Evolutionary conservation across 2,113 vertebrate species (phyloP).

Genomic region (Telmatochromis sp.): DNA sequence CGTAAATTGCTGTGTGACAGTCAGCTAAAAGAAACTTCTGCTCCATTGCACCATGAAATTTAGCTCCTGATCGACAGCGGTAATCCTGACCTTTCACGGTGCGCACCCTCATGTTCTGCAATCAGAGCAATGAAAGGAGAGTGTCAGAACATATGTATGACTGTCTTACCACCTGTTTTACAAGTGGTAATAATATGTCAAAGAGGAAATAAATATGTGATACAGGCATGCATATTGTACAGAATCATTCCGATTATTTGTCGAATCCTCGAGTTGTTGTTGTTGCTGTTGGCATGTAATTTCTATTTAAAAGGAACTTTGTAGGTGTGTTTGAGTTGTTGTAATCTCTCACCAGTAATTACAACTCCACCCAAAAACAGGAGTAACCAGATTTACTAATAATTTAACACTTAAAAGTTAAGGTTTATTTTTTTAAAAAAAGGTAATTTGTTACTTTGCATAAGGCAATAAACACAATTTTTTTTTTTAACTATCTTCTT

Average conservation of each 20-base stretch:
- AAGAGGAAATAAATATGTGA: neutral
- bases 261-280: neutral
- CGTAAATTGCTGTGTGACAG: conserved; percentile 88
- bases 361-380: conserved; percentile 18
- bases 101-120: conserved; percentile 90
- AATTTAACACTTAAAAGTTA: neutral
- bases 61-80: conserved; percentile 87
- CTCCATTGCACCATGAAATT: conserved; percentile 89
- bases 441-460: neutral
- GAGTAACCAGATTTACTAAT: neutral
- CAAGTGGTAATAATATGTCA: neutral
- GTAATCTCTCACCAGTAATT: neutral
- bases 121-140: conserved; percentile 26
- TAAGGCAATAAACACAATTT: neutral
- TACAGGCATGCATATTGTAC: neutral
- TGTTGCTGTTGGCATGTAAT: neutral
- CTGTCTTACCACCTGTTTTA: neutral
- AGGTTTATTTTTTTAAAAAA: fast-evolving
- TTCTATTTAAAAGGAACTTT: neutral
- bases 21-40: conserved; percentile 92
- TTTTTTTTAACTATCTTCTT: neutral
- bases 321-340: neutral
- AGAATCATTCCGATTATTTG: neutral
- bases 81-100: conserved; percentile 92
- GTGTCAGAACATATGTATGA: neutral